Evolutionary conservation across 2,113 vertebrate species (phyloP), one percentile per base, ranked within the genome.

Genomic region (Elephantulus edwardii): DNA sequence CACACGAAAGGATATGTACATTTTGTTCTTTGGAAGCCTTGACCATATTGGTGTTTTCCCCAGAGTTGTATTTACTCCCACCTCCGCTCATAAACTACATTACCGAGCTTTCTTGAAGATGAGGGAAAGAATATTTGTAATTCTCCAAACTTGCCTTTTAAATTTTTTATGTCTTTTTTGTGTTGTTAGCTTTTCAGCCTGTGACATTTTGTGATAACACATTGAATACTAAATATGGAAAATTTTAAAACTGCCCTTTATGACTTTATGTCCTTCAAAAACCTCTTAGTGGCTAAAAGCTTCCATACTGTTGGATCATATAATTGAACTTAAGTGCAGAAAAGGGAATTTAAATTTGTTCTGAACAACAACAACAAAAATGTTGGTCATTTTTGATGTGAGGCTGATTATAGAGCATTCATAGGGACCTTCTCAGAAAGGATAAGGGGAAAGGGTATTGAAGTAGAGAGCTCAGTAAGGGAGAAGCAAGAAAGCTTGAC

Each of bases 11-110:
- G n/a, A n/a, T 50, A 8, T 50, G 48, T 50, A 50, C n/a, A n/a
- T n/a, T n/a, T n/a, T n/a, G 26, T 64, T 86, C 72, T 87, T n/a
- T 72, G 0, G 30, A 17, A 0, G 1, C 48, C 30, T 84, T 93
- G 77, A 44, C 46, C 46, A 68, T 77, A 50, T 76, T 92, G n/a
- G n/a, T n/a, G 75, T 72, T 81, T 79, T 81, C 75, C 82, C 88
- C 90, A 66, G 80, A 68, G 88, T 38, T 28, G 1, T 92, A 48
- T 86, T 83, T 78, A 83, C 58, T n/a, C n/a, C 60, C 28, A 82
- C 9, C 33, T 38, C 52, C 42, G n/a, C 30, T 35, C 3, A 83
- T 83, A 40, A 91, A 79, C 54, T 80, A 4, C 24, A n/a, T 44
- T 93, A 44, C 76, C 62, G 75, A 17, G n/a, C 71, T 83, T 76